These are phyloP conservation scores for Leistus spinibarbis DNA, from an alignment of 2,888 invertebrate genomes.

Conservation along the genomic window DNA sequence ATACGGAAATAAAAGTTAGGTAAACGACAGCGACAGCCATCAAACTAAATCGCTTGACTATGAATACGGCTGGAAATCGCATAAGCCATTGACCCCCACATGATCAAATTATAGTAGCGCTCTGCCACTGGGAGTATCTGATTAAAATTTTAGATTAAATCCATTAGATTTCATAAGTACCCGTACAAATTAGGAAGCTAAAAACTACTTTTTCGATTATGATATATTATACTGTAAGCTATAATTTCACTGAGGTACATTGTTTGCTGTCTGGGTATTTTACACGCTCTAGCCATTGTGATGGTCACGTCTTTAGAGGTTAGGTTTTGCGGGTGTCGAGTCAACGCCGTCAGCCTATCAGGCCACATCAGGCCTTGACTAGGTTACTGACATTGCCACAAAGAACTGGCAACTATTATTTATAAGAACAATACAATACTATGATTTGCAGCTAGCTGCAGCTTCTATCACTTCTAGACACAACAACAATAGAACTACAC, in stretches of 20 bases:
- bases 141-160: neutral
- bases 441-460: neutral
- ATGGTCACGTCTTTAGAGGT: neutral
- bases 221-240: neutral
- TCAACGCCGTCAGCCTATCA: neutral
- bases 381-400: constrained; percentile 3
- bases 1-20: too few relatives aligned
- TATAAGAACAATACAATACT: neutral
- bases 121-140: neutral
- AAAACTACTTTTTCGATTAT: neutral
- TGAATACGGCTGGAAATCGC: too few relatives aligned
- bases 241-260: neutral
- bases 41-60: too few relatives aligned
- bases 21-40: too few relatives aligned
- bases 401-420: neutral
- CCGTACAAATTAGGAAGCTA: neutral
- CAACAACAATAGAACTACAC: too few relatives aligned
- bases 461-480: neutral
- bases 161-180: neutral
- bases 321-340: neutral
- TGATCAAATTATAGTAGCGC: neutral
- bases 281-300: neutral
- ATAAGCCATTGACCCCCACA: neutral
- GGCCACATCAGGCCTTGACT: neutral
- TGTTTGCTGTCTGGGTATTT: neutral